Percentiles rank a stretch among this genome's conserved stretches.
Evolutionary conservation across 2,797 vertebrate species (phyloP).

Genomic region (Pristis pectinata): DNA sequence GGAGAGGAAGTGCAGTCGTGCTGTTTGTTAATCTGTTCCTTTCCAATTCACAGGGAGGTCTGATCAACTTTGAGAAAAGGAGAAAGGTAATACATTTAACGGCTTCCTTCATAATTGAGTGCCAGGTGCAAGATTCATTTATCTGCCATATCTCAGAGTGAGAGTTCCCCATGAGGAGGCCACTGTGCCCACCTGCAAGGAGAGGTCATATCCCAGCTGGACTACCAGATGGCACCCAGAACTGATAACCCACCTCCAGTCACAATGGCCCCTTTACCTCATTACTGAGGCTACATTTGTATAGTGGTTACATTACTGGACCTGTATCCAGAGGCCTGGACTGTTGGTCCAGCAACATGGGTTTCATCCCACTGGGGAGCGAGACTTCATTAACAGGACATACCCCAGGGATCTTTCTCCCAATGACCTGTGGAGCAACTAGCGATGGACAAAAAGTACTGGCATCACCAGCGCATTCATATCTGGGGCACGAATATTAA

Average conservation of each 20-base stretch:
- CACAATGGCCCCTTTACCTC: not conserved
- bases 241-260: not conserved
- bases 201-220: not conserved
- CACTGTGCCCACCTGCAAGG: not conserved
- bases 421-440: too few relatives aligned
- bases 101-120: not conserved
- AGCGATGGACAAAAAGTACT: too few relatives aligned
- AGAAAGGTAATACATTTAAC: slow-evolving; percentile 53
- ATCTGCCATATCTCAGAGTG: too few relatives aligned
- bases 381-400: too few relatives aligned
- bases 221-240: not conserved
- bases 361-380: too few relatives aligned
- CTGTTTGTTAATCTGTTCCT: not conserved
- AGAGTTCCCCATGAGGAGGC: not conserved
- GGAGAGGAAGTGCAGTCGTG: not conserved
- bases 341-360: too few relatives aligned
- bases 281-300: not conserved
- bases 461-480: too few relatives aligned
- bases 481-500: too few relatives aligned
- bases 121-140: too few relatives aligned
- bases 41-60: slow-evolving; percentile 52
- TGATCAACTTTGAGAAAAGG: slow-evolving; percentile 68
- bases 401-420: too few relatives aligned
- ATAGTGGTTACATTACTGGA: too few relatives aligned
- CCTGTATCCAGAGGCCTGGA: too few relatives aligned